These are phyloP conservation scores for Agrotis clavis DNA, from an alignment of 2,888 invertebrate species.

Conservation along the genomic window DNA sequence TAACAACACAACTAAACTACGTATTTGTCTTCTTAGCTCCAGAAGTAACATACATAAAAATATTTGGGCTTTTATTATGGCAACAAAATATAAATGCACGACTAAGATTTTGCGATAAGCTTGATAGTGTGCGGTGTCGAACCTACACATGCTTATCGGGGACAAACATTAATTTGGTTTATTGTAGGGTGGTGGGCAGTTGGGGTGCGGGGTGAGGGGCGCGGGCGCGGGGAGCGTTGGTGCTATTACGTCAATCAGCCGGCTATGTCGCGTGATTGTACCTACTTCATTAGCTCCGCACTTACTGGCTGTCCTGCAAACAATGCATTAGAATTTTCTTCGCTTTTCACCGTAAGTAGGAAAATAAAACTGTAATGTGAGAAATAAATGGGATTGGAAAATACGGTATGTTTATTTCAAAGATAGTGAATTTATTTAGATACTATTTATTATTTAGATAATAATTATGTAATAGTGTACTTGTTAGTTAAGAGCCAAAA, in stretches of 20 bases:
- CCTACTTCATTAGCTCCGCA: slow-evolving; percentile 62
- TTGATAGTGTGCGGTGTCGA: slow-evolving; percentile 65
- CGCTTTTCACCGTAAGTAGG: slow-evolving; percentile 23
- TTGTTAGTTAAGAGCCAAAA: not conserved
- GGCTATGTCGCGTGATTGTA: slow-evolving; percentile 75
- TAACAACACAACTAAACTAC: not conserved
- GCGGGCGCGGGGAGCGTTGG: slow-evolving; percentile 67
- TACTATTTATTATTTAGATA: too few relatives aligned
- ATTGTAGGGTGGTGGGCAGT: slow-evolving; percentile 76
- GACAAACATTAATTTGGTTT: slow-evolving; percentile 87
- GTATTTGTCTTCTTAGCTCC: not conserved
- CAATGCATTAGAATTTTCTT: slow-evolving; percentile 53
- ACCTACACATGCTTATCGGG: slow-evolving; percentile 77
- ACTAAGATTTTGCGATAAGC: slow-evolving; percentile 55
- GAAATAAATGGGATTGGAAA: slow-evolving; percentile 24
- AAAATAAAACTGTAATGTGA: slow-evolving; percentile 21
- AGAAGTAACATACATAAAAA: slow-evolving; percentile 4
- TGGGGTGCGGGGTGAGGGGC: slow-evolving; percentile 56
- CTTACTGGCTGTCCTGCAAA: slow-evolving; percentile 61
- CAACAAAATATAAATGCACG: slow-evolving; percentile 39
- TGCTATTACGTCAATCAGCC: slow-evolving; percentile 81
- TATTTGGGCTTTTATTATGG: slow-evolving; percentile 25
- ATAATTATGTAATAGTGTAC: too few relatives aligned
- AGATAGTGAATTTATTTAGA: not conserved
- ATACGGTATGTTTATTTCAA: not conserved